Conservation (phyloP, 2,888 invertebrate genomes). For the Melieria crassipennis region DNA sequence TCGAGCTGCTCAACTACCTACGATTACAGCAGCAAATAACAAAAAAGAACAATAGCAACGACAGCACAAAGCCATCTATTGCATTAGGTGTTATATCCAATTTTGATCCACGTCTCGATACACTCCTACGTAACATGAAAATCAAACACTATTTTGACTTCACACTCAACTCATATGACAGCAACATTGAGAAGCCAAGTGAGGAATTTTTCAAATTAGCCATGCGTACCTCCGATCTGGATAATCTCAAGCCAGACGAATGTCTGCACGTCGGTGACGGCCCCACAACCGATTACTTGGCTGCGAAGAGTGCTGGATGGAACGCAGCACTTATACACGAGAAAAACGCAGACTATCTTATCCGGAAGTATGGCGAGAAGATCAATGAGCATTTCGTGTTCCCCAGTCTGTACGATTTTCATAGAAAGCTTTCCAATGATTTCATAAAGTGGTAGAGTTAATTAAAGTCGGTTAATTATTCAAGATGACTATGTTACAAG, state of each 20-base stretch:
- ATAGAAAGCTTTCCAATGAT: constrained; percentile 62
- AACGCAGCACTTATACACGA: constrained; percentile 71
- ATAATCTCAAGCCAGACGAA: constrained; percentile 69
- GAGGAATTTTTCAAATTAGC: constrained; percentile 76
- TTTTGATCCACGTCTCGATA: constrained; percentile 82
- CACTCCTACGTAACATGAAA: constrained; percentile 73
- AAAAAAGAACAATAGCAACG: constrained; percentile 37
- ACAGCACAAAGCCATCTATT: constrained; percentile 46
- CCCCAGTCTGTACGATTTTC: constrained; percentile 68
- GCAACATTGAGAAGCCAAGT: constrained; percentile 80
- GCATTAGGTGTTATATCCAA: constrained; percentile 85
- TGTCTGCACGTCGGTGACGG: constrained; percentile 88
- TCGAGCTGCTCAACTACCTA: constrained; percentile 73
- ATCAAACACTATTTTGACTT: constrained; percentile 82
- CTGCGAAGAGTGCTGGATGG: constrained; percentile 81
- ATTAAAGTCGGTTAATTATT: background rate
- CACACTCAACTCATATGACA: constrained; percentile 80
- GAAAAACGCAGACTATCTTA: constrained; percentile 58
- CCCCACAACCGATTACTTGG: constrained; percentile 78
- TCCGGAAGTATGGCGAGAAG: constrained; percentile 63
- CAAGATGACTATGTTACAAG: background rate
- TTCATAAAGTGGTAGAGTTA: constrained; percentile 56
- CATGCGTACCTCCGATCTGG: constrained; percentile 66
- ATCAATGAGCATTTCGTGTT: constrained; percentile 66
- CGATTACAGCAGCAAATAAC: constrained; percentile 54